phyloP scores from a whole-genome alignment of 2,888 invertebrate genomes.

The Ochropleura plecta region DNA sequence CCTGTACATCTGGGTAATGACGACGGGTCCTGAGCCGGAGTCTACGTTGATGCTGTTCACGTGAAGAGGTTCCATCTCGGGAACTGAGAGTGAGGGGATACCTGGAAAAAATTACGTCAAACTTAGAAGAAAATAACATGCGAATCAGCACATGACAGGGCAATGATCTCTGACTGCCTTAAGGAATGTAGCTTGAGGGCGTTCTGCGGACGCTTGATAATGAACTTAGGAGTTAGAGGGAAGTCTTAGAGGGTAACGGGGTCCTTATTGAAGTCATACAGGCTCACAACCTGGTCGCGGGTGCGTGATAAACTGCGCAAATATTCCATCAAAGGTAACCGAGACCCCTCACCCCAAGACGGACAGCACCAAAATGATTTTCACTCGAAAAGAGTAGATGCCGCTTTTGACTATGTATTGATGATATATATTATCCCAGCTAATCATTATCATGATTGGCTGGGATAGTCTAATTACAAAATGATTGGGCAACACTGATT shows the following conservation, averaged over 20 bases:
- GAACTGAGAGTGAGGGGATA: slow-evolving; percentile 90
- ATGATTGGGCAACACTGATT: too few species aligned
- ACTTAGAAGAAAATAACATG: neutral
- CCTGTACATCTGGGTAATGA: slow-evolving; percentile 92
- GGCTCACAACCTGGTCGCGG: neutral
- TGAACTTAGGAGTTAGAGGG: neutral
- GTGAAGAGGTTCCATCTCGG: slow-evolving; percentile 91
- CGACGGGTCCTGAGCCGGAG: slow-evolving; percentile 91
- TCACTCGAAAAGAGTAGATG: neutral
- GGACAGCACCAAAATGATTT: neutral
- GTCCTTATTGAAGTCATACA: neutral
- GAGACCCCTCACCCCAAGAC: neutral
- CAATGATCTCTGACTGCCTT: neutral
- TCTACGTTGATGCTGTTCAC: slow-evolving; percentile 91
- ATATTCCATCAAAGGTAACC: neutral
- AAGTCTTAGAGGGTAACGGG: neutral
- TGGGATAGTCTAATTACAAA: neutral
- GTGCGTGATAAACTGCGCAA: neutral
- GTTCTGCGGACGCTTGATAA: neutral
- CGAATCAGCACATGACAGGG: neutral
- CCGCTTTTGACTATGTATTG: neutral
- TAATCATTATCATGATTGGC: slow-evolving; percentile 35
- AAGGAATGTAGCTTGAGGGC: neutral
- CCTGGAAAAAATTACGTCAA: slow-evolving; percentile 81
- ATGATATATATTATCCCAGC: too few species aligned